Evolutionary conservation across 2,888 invertebrate species (phyloP).

Genomic region (Spisula solida): DNA sequence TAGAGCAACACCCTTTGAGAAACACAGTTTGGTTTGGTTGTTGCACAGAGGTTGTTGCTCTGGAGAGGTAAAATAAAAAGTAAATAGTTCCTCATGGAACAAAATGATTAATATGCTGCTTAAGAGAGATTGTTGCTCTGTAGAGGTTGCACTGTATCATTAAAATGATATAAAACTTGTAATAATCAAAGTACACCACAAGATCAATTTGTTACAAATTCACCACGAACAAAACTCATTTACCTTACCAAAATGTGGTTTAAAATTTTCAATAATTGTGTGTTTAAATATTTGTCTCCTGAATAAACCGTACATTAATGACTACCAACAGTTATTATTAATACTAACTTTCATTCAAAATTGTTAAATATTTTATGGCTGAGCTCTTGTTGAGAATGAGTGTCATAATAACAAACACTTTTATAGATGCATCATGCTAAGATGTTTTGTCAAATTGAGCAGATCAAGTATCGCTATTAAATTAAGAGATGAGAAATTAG

Average conservation of each 20-base stretch:
- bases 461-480: too few species aligned
- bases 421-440: neutral
- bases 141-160: neutral
- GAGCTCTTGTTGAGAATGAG: neutral
- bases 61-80: too few species aligned
- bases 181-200: neutral
- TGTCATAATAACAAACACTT: neutral
- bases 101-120: too few species aligned
- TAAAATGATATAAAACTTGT: neutral
- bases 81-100: too few species aligned
- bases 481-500: too few species aligned
- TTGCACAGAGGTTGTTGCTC: too few species aligned
- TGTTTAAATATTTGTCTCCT: slow-evolving; percentile 17
- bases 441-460: too few species aligned
- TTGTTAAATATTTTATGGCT: neutral
- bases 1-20: too few species aligned
- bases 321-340: neutral
- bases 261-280: neutral
- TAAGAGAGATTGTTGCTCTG: neutral
- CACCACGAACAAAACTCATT: neutral
- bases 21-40: too few species aligned
- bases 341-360: neutral
- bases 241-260: neutral
- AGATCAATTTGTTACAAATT: slow-evolving; percentile 3
- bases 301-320: neutral